phyloP scores from a whole-genome alignment of 2,797 vertebrate genomes.

The Serranus cabrilla region DNA sequence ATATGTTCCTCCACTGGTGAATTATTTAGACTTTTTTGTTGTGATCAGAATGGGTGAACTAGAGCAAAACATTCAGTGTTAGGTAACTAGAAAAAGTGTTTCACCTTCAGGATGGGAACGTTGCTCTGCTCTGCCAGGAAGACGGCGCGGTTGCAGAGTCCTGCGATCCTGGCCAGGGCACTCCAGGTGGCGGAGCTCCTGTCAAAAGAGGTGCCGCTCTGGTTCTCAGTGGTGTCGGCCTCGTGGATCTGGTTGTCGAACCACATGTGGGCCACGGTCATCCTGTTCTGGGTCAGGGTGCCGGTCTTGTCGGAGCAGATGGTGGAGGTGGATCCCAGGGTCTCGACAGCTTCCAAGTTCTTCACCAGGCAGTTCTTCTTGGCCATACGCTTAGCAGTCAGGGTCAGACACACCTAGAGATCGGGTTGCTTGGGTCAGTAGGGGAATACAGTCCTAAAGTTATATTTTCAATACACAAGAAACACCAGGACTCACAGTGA shows the following conservation, averaged over 20 bases:
- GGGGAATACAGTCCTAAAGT: too few relatives aligned
- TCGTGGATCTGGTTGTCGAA: constrained; percentile 96
- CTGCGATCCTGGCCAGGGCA: constrained; percentile 90
- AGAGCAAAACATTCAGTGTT: constrained; percentile 13
- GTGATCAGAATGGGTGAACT: constrained; percentile 15
- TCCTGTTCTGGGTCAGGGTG: constrained; percentile 94
- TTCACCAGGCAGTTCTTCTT: constrained; percentile 98
- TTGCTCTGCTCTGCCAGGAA: constrained; percentile 94
- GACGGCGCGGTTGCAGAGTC: constrained; percentile 96
- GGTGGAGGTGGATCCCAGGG: constrained; percentile 94
- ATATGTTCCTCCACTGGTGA: constrained; percentile 21
- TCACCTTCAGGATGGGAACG: constrained; percentile 94
- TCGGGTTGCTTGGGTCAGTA: too few relatives aligned
- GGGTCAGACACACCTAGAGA: constrained; percentile 93
- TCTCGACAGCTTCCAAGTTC: constrained; percentile 96
- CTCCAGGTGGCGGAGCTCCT: constrained; percentile 92
- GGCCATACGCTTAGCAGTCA: constrained; percentile 98
- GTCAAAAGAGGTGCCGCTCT: constrained; percentile 93
- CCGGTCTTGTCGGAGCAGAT: constrained; percentile 95
- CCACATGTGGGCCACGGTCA: constrained; percentile 97
- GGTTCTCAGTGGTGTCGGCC: constrained; percentile 93
- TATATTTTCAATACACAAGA: too few relatives aligned
- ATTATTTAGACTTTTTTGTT: constrained; percentile 47
- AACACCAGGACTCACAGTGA: constrained; percentile 91
- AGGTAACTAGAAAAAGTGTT: not conserved